phyloP scores from a whole-genome alignment of 2,797 vertebrate genomes.

The Fundulus diaphanus region DNA sequence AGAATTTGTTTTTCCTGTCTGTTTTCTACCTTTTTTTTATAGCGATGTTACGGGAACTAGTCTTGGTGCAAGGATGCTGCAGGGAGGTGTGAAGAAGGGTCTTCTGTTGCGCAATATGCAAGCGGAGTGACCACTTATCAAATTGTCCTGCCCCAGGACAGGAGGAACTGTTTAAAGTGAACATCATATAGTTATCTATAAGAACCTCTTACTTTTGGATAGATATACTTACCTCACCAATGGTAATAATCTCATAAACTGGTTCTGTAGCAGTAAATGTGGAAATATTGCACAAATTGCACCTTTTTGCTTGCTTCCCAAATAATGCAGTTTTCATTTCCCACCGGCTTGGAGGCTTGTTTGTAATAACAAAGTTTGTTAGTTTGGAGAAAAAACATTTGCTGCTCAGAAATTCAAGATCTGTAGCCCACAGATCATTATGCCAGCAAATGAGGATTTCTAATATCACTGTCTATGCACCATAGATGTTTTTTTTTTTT shows the following conservation, averaged over 20 bases:
- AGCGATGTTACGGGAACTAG: conserved; percentile 73
- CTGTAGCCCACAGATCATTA: conserved; percentile 24
- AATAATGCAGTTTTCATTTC: conserved; percentile 62
- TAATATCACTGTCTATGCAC: conserved; percentile 76
- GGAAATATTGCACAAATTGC: conserved; percentile 75
- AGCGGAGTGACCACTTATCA: conserved; percentile 63
- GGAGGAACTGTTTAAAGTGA: conserved; percentile 46
- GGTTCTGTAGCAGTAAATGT: conserved; percentile 66
- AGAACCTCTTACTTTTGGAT: conserved; percentile 49
- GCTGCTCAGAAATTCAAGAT: conserved; percentile 40
- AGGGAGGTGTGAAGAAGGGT: conserved; percentile 76
- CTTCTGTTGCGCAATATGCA: conserved; percentile 75
- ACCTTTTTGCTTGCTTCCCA: conserved; percentile 72
- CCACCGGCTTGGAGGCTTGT: conserved; percentile 53
- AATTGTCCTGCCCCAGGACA: conserved; percentile 16
- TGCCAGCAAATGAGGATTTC: conserved; percentile 55
- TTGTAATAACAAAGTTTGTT: conserved; percentile 55
- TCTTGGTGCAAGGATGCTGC: conserved; percentile 77
- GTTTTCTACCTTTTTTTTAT: conserved; percentile 13
- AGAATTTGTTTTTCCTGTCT: neutral
- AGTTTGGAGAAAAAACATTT: conserved; percentile 47
- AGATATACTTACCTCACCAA: conserved; percentile 64
- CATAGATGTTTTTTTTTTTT: conserved; percentile 56
- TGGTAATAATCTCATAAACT: conserved; percentile 54
- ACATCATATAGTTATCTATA: conserved; percentile 32